phyloP scores from a whole-genome alignment of 2,113 vertebrate species.

The Felis chaus region DNA sequence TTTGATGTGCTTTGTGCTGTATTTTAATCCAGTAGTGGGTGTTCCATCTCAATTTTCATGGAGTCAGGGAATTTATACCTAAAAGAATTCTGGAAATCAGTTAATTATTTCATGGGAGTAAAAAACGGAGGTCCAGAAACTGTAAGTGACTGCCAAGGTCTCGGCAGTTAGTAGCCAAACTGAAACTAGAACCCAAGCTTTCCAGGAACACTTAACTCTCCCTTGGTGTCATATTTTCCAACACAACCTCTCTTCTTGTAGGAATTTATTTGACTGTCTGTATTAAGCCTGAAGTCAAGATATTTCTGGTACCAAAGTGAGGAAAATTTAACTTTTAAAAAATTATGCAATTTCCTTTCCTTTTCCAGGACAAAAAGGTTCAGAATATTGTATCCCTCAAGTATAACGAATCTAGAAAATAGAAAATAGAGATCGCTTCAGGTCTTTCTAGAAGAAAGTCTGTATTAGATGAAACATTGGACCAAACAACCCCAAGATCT shows the following conservation, averaged over 20 bases:
- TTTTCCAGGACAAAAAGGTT: background rate
- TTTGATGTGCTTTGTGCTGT: constrained; percentile 20
- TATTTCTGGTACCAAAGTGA: constrained; percentile 12
- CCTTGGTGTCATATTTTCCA: background rate
- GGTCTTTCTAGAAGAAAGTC: background rate
- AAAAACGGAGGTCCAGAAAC: background rate
- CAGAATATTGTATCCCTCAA: background rate
- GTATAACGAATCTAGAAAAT: constrained; percentile 2
- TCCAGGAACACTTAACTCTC: background rate
- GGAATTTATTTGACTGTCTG: background rate
- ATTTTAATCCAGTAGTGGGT: constrained; percentile 46
- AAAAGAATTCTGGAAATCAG: background rate
- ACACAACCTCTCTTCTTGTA: background rate
- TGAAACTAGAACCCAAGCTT: background rate
- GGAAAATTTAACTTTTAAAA: background rate
- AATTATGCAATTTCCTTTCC: background rate
- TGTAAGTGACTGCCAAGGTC: background rate
- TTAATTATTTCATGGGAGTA: constrained; percentile 8
- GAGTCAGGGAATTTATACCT: constrained; percentile 14
- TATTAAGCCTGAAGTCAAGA: background rate
- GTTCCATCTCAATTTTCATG: constrained; percentile 19
- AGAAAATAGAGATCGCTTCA: background rate
- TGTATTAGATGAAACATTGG: background rate
- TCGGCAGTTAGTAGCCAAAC: background rate
- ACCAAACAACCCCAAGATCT: background rate